A percentile compares a stretch with the other conserved stretches of the same genome.
Conservation (phyloP, 2,113 vertebrate species). For the Serilophus lunatus region DNA sequence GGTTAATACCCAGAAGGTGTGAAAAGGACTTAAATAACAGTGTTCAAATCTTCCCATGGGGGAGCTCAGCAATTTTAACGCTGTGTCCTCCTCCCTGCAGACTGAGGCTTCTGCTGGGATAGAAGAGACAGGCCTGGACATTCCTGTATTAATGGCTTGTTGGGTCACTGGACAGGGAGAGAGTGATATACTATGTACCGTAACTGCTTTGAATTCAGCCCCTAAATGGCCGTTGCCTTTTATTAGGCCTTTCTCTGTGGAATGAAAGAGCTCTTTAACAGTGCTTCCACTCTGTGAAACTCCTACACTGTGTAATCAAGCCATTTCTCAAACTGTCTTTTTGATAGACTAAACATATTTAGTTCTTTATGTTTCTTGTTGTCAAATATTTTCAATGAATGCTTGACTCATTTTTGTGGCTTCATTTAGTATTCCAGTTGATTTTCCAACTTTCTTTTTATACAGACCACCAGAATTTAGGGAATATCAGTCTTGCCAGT, state of each 20-base stretch:
- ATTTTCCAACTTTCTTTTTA: neutral
- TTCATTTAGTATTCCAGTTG: neutral
- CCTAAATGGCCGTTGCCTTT: neutral
- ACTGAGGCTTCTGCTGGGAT: neutral
- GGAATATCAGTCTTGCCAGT: neutral
- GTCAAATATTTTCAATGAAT: constrained; percentile 9
- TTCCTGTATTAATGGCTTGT: neutral
- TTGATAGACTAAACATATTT: constrained; percentile 7
- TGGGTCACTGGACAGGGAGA: neutral
- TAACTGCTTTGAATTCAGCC: neutral
- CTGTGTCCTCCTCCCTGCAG: neutral
- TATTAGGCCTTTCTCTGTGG: constrained; percentile 4
- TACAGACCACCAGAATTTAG: neutral
- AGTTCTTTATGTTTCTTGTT: neutral
- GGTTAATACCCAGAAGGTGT: neutral
- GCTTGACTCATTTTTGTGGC: neutral
- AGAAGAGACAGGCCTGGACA: neutral
- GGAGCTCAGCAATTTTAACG: neutral
- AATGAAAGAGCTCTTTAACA: constrained; percentile 1
- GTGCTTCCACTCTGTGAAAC: neutral
- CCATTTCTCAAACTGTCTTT: constrained; percentile 39
- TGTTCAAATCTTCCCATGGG: neutral
- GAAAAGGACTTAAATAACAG: neutral
- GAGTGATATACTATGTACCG: neutral
- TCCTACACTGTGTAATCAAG: constrained; percentile 16